phyloP scores from a whole-genome alignment of 2,113 vertebrate genomes.

The Mustelus asterias region DNA sequence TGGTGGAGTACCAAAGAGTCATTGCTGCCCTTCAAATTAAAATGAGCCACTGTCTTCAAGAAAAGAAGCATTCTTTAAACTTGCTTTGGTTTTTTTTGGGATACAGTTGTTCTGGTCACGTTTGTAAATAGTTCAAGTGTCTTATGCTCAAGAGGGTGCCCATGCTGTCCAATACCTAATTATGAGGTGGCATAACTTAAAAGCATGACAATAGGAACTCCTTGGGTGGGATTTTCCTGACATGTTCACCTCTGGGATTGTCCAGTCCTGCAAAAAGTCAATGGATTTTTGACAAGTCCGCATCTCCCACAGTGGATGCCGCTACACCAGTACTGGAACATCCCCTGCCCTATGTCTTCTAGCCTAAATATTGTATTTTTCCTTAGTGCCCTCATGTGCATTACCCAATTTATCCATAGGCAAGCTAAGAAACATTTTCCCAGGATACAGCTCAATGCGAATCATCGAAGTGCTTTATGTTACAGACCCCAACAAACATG shows the following conservation, averaged over 20 bases:
- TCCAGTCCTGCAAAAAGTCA: too few relatives aligned
- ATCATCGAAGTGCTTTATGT: neutral
- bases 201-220: neutral
- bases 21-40: neutral
- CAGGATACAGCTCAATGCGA: neutral
- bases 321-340: too few relatives aligned
- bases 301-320: too few relatives aligned
- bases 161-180: neutral
- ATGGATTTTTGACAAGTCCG: too few relatives aligned
- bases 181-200: neutral
- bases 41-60: neutral
- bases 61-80: neutral
- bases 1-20: neutral
- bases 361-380: neutral
- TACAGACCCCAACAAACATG: neutral
- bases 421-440: neutral
- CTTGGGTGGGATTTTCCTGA: neutral
- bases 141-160: neutral
- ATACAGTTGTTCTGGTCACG: too few relatives aligned
- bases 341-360: neutral
- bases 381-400: neutral
- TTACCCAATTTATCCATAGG: neutral
- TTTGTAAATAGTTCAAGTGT: too few relatives aligned
- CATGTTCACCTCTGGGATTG: too few relatives aligned
- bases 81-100: neutral